phyloP scores from a whole-genome alignment of 2,797 vertebrate genomes.

The Mus minutoides region DNA sequence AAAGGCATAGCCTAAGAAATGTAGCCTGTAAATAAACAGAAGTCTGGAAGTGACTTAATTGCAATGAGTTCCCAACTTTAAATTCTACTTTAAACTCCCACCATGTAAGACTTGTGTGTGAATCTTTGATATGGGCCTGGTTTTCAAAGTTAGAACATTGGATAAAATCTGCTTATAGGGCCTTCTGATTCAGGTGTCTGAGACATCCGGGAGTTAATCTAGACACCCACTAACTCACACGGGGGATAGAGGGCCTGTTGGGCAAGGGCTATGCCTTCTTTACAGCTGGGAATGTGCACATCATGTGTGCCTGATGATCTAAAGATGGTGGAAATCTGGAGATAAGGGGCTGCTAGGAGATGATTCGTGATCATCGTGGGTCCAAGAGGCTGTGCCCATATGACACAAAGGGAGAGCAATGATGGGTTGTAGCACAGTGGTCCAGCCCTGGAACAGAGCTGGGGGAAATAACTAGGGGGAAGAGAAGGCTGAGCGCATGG shows the following conservation, averaged over 20 bases:
- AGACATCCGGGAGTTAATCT: constrained; percentile 8
- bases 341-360: not conserved
- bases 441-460: not conserved
- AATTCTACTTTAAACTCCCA: not conserved
- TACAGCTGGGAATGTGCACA: not conserved
- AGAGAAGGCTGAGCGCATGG: not conserved
- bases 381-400: not conserved
- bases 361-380: not conserved
- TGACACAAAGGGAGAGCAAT: not conserved
- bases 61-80: not conserved
- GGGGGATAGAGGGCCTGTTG: not conserved
- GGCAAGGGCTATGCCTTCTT: not conserved
- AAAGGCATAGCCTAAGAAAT: not conserved
- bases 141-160: constrained; percentile 28
- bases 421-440: not conserved
- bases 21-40: not conserved
- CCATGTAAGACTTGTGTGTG: not conserved
- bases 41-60: constrained; percentile 15
- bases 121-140: not conserved
- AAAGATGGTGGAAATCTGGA: not conserved
- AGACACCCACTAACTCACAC: not conserved
- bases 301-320: not conserved
- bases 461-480: not conserved
- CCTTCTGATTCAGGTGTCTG: not conserved
- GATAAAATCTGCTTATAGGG: not conserved